phyloP scores from a whole-genome alignment of 2,113 vertebrate genomes.

The Polyodon spathula region DNA sequence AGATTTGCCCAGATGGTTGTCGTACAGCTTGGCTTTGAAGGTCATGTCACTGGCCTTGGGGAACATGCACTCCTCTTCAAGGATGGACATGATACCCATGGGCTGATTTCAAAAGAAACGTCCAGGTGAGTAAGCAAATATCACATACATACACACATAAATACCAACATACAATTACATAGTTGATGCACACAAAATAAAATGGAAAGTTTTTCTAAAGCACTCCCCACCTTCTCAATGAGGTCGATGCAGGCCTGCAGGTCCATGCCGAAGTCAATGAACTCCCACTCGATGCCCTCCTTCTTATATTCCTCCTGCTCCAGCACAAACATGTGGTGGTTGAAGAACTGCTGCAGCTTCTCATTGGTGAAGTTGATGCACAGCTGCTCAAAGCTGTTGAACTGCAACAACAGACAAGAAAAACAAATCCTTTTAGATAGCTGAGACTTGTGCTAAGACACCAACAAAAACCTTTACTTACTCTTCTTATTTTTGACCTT shows the following conservation, averaged over 20 bases:
- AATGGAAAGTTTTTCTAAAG: no score
- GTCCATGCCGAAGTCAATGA: no score
- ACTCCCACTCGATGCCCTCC: no score
- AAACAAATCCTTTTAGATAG: background rate
- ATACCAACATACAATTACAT: background rate
- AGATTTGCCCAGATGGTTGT: slow-evolving; percentile 85
- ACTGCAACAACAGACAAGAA: slow-evolving; percentile 28
- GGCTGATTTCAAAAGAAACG: slow-evolving; percentile 71
- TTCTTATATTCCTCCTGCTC: no score
- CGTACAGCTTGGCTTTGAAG: slow-evolving; percentile 87
- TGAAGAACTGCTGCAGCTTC: slow-evolving; percentile 73
- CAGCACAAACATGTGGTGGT: no score
- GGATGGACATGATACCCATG: slow-evolving; percentile 85
- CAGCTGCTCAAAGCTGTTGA: slow-evolving; percentile 74
- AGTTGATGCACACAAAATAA: no score
- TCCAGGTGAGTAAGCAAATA: slow-evolving; percentile 36
- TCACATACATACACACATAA: background rate
- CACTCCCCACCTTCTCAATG: slow-evolving; percentile 65
- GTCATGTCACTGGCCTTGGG: slow-evolving; percentile 80
- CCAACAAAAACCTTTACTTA: no score
- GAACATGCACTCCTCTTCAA: slow-evolving; percentile 96
- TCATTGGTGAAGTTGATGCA: slow-evolving; percentile 75
- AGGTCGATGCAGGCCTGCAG: no score
- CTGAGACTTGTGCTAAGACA: no score
- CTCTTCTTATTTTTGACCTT: background rate